These are phyloP conservation scores for Ceyx melanurus DNA, from an alignment of 2,113 vertebrate genomes.

Conservation along the genomic window DNA sequence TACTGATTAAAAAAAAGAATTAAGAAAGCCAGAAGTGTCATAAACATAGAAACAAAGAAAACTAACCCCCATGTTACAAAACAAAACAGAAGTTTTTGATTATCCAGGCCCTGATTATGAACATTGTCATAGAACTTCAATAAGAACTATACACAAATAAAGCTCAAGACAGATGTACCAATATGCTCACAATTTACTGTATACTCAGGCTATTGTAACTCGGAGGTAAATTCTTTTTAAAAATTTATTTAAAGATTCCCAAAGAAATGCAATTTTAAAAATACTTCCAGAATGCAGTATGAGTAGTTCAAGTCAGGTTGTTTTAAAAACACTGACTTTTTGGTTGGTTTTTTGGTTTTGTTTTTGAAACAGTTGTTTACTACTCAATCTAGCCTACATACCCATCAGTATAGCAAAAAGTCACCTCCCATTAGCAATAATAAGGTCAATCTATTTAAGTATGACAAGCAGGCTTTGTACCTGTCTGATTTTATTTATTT, in stretches of 20 bases:
- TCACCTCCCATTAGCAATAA: background rate
- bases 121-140: background rate
- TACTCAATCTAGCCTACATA: background rate
- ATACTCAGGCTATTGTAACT: background rate
- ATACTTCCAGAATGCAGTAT: background rate
- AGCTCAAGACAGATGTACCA: background rate
- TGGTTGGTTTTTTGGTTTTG: background rate
- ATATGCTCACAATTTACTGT: background rate
- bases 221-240: background rate
- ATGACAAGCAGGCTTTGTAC: background rate
- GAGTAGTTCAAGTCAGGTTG: background rate
- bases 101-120: background rate
- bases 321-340: background rate
- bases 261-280: background rate
- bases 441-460: background rate
- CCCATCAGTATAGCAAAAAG: background rate
- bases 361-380: background rate
- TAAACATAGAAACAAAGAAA: background rate
- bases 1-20: background rate
- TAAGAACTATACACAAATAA: background rate
- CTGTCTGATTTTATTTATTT: background rate
- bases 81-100: background rate
- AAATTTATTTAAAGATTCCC: background rate
- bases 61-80: background rate
- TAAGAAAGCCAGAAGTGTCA: background rate